These are phyloP conservation scores for Hydra vulgaris DNA, from an alignment of 30 jellyfish, hydroid and myxozoan species.

Conservation along the genomic window DNA sequence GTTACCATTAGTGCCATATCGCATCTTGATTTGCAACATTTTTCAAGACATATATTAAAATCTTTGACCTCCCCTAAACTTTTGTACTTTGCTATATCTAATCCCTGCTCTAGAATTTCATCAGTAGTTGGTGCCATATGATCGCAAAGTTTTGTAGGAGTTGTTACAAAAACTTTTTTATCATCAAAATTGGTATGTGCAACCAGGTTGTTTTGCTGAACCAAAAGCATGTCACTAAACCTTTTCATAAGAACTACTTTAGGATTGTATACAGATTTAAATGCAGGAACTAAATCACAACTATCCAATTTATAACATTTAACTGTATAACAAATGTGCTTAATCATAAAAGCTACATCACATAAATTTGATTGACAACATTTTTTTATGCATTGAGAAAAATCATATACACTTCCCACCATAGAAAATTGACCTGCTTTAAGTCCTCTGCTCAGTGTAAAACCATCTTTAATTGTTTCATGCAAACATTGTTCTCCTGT, in stretches of 20 bases:
- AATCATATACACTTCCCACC: slow-evolving; percentile 27
- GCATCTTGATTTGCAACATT: slow-evolving; percentile 68
- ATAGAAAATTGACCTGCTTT: slow-evolving; percentile 52
- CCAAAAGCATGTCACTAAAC: neutral
- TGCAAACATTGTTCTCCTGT: neutral
- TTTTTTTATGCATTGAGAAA: slow-evolving; percentile 22
- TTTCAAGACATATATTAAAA: slow-evolving; percentile 41
- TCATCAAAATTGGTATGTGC: neutral
- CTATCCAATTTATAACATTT: slow-evolving; percentile 37
- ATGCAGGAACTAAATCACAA: slow-evolving; percentile 49
- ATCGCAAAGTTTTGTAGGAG: slow-evolving; percentile 20
- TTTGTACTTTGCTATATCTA: slow-evolving; percentile 55
- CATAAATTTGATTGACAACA: slow-evolving; percentile 43
- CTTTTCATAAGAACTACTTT: neutral
- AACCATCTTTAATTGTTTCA: neutral
- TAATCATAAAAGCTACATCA: slow-evolving; percentile 51
- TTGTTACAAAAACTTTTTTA: neutral
- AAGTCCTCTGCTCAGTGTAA: slow-evolving; percentile 58
- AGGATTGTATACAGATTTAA: slow-evolving; percentile 31
- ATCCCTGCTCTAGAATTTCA: slow-evolving; percentile 62
- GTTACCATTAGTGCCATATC: slow-evolving; percentile 66
- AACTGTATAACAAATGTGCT: slow-evolving; percentile 44
- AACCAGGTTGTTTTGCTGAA: neutral
- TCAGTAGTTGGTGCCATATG: slow-evolving; percentile 53
- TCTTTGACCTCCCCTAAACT: slow-evolving; percentile 38